These are phyloP conservation scores for Tetanocera ferruginea DNA, from an alignment of 2,888 invertebrate genomes.

Conservation along the genomic window DNA sequence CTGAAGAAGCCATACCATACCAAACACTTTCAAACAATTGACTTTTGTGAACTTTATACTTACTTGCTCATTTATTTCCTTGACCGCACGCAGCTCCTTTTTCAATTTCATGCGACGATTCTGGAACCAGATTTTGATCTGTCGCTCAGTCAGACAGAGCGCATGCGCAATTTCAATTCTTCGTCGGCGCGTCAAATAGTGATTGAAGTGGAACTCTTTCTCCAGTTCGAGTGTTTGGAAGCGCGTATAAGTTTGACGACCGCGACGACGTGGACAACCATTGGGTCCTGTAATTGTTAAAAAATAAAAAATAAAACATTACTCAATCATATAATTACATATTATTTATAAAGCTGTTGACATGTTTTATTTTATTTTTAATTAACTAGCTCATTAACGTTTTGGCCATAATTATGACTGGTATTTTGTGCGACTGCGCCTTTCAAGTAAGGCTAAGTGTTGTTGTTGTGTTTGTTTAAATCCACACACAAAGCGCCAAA, in stretches of 20 bases:
- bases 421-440: too few species aligned
- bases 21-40: too few species aligned
- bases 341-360: constrained; percentile 21
- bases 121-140: constrained; percentile 98
- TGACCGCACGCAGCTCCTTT: constrained; percentile 93
- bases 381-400: constrained; percentile 52
- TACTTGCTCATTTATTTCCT: constrained; percentile 92
- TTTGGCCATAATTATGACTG: neutral
- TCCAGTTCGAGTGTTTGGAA: constrained; percentile 98
- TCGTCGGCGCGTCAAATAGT: constrained; percentile 94
- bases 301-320: constrained; percentile 51
- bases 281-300: constrained; percentile 84
- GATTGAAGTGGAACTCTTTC: constrained; percentile 98
- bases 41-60: constrained; percentile 44
- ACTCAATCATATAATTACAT: neutral
- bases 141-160: constrained; percentile 94
- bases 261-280: constrained; percentile 93
- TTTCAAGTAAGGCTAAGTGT: too few species aligned
- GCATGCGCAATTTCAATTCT: constrained; percentile 98
- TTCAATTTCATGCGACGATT: constrained; percentile 97
- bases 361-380: constrained; percentile 52
- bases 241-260: constrained; percentile 97
- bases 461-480: too few species aligned
- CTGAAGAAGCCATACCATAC: too few species aligned
- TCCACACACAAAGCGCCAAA: neutral